Percentiles rank a stretch among this genome's conserved stretches.
These are phyloP conservation scores for Tragopan temminckii DNA, from an alignment of 2,797 vertebrate species.

Conservation along the genomic window DNA sequence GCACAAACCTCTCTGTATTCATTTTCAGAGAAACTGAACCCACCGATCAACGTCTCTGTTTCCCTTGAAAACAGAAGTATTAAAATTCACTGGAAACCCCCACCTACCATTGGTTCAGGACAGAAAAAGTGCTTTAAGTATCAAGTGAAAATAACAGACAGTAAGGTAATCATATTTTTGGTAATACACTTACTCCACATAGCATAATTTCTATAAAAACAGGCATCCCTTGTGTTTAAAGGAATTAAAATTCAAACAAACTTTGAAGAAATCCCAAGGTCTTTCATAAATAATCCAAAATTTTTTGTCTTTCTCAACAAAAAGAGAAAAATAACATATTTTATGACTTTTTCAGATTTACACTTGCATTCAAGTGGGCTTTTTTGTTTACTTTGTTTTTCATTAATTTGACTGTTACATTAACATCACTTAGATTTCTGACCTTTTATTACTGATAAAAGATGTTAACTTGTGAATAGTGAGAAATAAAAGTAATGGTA, in stretches of 20 bases:
- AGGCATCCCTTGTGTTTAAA: fast-evolving
- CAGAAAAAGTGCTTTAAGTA: slow-evolving; percentile 56
- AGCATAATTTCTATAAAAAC: background rate
- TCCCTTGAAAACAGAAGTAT: slow-evolving; percentile 56
- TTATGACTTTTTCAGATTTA: background rate
- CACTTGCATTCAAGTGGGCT: background rate
- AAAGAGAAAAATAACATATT: background rate
- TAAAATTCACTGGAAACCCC: slow-evolving; percentile 72
- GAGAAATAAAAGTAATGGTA: background rate
- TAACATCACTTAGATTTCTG: background rate
- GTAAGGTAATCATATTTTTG: background rate
- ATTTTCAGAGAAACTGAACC: slow-evolving; percentile 76
- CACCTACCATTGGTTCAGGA: slow-evolving; percentile 45
- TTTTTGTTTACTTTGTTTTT: background rate
- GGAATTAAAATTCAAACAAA: background rate
- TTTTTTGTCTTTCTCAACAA: background rate
- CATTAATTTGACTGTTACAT: background rate
- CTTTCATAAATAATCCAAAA: background rate
- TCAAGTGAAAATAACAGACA: slow-evolving; percentile 69
- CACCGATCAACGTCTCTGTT: slow-evolving; percentile 59
- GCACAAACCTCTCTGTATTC: background rate
- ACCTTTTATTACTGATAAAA: background rate
- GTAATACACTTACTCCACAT: background rate
- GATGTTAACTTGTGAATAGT: background rate
- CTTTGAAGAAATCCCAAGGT: background rate